Percentiles rank a stretch among this genome's conserved stretches.
These are phyloP conservation scores for Sphaerophoria taeniata DNA, from an alignment of 2,888 invertebrate species.

Conservation along the genomic window DNA sequence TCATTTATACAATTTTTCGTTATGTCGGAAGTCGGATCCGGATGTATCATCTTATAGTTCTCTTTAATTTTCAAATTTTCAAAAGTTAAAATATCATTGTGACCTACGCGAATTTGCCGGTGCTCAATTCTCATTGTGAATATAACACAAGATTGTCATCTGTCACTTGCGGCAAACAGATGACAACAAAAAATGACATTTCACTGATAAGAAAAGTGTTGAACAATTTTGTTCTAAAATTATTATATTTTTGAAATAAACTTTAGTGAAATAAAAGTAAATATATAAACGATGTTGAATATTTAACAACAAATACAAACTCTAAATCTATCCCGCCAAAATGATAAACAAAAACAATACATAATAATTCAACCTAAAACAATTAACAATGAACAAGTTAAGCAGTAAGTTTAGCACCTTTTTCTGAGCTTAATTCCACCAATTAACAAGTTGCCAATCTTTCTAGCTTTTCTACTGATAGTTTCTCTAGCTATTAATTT, in stretches of 20 bases:
- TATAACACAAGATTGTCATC: background rate
- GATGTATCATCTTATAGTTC: too few species aligned
- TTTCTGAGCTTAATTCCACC: background rate
- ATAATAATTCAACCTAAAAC: background rate
- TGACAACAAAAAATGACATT: slow-evolving; percentile 16
- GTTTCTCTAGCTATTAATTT: slow-evolving; percentile 45
- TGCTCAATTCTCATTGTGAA: slow-evolving; percentile 5
- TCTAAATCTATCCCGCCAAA: slow-evolving; percentile 2
- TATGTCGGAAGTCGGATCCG: too few species aligned
- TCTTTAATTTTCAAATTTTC: background rate
- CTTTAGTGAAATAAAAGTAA: background rate
- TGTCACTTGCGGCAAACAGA: slow-evolving; percentile 27
- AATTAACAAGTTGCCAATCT: background rate
- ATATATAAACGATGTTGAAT: background rate
- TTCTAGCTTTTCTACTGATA: slow-evolving; percentile 53
- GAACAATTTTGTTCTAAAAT: background rate
- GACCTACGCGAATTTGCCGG: background rate
- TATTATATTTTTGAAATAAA: background rate
- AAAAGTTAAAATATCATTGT: background rate
- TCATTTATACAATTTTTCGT: too few species aligned
- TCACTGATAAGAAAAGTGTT: slow-evolving; percentile 1
- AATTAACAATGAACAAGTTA: slow-evolving; percentile 50
- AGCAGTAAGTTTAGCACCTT: slow-evolving; percentile 28
- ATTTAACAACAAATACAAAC: background rate
- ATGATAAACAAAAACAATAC: slow-evolving; percentile 7